Conservation (phyloP, 2,113 vertebrate genomes). For the Hippopotamus amphibius region DNA sequence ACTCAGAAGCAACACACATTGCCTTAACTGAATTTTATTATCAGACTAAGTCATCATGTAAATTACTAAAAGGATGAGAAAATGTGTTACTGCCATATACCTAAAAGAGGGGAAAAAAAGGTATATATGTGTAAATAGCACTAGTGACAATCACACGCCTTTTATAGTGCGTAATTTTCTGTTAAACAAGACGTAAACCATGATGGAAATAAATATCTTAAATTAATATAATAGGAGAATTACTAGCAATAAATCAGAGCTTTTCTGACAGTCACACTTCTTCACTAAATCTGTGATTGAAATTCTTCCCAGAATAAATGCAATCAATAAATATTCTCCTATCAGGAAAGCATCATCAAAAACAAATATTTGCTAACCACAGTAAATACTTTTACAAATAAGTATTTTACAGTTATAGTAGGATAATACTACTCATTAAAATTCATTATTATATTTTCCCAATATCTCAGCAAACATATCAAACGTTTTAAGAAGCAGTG, state of each 20-base stretch:
- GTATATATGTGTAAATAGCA: not conserved
- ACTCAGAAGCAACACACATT: not conserved
- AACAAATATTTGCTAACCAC: constrained; percentile 41
- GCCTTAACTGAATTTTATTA: not conserved
- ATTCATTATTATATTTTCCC: not conserved
- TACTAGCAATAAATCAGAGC: not conserved
- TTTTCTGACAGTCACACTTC: not conserved
- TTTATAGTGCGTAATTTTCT: not conserved
- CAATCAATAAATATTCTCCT: constrained; percentile 13
- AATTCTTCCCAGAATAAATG: not conserved
- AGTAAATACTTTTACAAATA: constrained; percentile 31
- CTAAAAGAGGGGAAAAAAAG: not conserved
- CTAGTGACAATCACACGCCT: not conserved
- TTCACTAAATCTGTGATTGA: constrained; percentile 29
- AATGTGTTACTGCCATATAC: not conserved
- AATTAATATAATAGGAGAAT: not conserved
- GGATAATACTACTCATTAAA: constrained; percentile 24
- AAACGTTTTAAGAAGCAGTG: not conserved
- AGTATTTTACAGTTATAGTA: constrained; percentile 14
- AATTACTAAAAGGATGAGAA: not conserved
- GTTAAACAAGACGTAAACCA: not conserved
- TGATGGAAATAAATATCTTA: not conserved
- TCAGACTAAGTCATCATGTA: not conserved
- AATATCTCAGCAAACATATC: constrained; percentile 24
- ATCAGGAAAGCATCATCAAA: not conserved